Conservation (phyloP, 2,888 invertebrate species). For the Syrphus vitripennis region DNA sequence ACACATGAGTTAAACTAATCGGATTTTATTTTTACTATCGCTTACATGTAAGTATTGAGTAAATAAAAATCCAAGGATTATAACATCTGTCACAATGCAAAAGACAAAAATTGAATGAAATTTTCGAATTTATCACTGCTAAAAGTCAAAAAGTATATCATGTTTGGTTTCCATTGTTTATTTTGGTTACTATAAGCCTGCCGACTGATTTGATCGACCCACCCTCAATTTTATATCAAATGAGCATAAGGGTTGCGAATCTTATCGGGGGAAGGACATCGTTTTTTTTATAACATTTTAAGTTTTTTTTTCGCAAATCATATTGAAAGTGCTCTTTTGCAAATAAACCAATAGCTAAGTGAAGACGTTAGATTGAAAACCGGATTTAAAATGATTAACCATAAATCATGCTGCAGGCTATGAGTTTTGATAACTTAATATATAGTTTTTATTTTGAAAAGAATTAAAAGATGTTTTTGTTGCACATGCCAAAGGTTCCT, state of each 20-base stretch:
- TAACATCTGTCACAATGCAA: conserved; percentile 42
- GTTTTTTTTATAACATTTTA: not conserved
- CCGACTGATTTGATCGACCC: not conserved
- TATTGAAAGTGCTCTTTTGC: conserved; percentile 11
- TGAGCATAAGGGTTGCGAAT: conserved; percentile 49
- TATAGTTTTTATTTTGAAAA: no score
- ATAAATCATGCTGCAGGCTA: conserved; percentile 31
- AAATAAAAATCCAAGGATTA: conserved; percentile 40
- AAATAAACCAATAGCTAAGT: conserved; percentile 54
- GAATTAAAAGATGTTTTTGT: no score
- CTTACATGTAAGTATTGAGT: conserved; percentile 14
- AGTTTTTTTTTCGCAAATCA: not conserved
- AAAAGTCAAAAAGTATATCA: conserved; percentile 37
- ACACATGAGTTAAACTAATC: conserved; percentile 33
- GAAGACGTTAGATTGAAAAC: conserved; percentile 38
- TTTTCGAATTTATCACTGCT: conserved; percentile 15
- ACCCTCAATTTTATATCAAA: conserved; percentile 59
- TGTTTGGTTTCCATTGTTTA: conserved; percentile 30
- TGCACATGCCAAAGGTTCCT: no score
- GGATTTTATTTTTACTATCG: conserved; percentile 47
- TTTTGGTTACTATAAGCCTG: not conserved
- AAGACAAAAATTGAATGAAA: not conserved
- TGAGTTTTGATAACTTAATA: conserved; percentile 9
- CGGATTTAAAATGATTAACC: conserved; percentile 47
- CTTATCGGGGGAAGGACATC: conserved; percentile 30